phyloP scores from a whole-genome alignment of 2,888 invertebrate species.

The Polydrusus cervinus region DNA sequence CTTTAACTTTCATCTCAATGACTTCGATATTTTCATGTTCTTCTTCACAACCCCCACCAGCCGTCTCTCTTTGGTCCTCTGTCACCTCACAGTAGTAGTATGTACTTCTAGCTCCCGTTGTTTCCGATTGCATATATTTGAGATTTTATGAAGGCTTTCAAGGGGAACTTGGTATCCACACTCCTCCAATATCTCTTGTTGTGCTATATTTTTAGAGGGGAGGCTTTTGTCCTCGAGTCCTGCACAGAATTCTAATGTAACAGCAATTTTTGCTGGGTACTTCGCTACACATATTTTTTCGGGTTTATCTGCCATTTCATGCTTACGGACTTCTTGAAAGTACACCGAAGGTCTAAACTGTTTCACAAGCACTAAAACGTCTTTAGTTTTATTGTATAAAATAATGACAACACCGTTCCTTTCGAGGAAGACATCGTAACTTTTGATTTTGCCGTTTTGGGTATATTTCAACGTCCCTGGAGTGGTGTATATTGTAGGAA shows the following conservation, averaged over 20 bases:
- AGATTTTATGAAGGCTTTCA: slow-evolving; percentile 77
- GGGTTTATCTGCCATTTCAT: slow-evolving; percentile 67
- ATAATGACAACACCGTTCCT: slow-evolving; percentile 90
- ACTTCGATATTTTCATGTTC: slow-evolving; percentile 95
- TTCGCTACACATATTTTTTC: slow-evolving; percentile 75
- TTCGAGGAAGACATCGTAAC: slow-evolving; percentile 85
- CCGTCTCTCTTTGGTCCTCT: slow-evolving; percentile 81
- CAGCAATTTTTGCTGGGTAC: slow-evolving; percentile 80
- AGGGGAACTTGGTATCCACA: slow-evolving; percentile 89
- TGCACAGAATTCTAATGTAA: slow-evolving; percentile 93
- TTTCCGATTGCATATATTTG: slow-evolving; percentile 85
- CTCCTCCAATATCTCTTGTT: slow-evolving; percentile 91
- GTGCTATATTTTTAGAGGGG: slow-evolving; percentile 82
- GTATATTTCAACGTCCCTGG: slow-evolving; percentile 81
- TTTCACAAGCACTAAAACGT: slow-evolving; percentile 86
- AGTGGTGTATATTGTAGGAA: slow-evolving; percentile 76
- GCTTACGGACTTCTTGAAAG: slow-evolving; percentile 75
- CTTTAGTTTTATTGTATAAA: slow-evolving; percentile 83
- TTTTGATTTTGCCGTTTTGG: slow-evolving; percentile 82
- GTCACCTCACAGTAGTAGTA: slow-evolving; percentile 92
- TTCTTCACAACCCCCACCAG: slow-evolving; percentile 87
- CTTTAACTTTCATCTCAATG: slow-evolving; percentile 83
- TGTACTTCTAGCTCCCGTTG: slow-evolving; percentile 83
- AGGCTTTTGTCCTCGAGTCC: slow-evolving; percentile 90
- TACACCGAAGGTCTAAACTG: slow-evolving; percentile 94